These are phyloP conservation scores for Zootermopsis nevadensis DNA, from an alignment of 2,888 invertebrate species.

Conservation along the genomic window DNA sequence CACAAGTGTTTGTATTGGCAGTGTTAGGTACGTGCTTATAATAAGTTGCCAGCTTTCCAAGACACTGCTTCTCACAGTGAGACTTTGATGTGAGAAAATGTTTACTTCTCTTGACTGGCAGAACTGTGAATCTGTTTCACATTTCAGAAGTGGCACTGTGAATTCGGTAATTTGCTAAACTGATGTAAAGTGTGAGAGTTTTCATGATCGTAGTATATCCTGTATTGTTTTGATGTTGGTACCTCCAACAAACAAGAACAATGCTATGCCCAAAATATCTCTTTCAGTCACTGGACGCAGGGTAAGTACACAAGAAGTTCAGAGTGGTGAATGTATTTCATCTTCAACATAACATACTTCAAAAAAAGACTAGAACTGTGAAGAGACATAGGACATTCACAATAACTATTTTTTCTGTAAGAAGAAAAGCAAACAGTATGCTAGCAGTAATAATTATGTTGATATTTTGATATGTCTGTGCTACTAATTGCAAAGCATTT, in stretches of 20 bases:
- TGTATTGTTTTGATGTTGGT: too few species aligned
- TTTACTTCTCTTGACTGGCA: too few species aligned
- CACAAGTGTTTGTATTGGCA: too few species aligned
- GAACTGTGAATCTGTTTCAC: too few species aligned
- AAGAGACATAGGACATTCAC: neutral
- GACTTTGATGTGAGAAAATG: too few species aligned
- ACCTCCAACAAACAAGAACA: neutral
- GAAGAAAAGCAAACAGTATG: constrained; percentile 6
- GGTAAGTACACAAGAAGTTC: constrained; percentile 11
- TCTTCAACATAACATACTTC: neutral
- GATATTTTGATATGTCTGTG: constrained; percentile 4
- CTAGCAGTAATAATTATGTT: neutral
- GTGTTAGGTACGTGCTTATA: too few species aligned
- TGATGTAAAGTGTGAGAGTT: neutral
- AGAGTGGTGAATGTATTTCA: neutral
- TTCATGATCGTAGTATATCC: too few species aligned
- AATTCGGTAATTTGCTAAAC: neutral
- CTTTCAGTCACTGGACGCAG: neutral
- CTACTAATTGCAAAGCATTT: constrained; percentile 38
- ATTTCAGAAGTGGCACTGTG: neutral
- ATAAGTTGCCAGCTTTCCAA: too few species aligned
- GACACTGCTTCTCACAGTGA: too few species aligned
- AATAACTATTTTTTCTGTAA: neutral
- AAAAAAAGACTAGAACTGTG: neutral
- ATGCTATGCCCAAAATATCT: neutral